Evolutionary conservation across 2,888 invertebrate species (phyloP).

Genomic region (Chorisops tibialis): DNA sequence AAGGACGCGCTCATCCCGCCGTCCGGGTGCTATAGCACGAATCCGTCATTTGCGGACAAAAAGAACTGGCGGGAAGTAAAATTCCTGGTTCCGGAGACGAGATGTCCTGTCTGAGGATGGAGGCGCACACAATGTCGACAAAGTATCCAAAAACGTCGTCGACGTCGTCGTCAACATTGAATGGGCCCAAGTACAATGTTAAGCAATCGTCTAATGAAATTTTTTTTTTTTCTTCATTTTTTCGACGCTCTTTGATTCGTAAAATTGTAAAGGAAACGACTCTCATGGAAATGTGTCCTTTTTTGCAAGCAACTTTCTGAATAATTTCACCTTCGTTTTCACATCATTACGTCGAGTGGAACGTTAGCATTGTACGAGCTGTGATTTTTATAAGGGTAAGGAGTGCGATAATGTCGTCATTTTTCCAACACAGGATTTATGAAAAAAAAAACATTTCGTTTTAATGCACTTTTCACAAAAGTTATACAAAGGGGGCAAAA

Average conservation of each 20-base stretch:
- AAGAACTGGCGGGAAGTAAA: too few relatives aligned
- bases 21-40: too few relatives aligned
- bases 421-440: background rate
- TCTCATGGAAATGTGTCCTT: conserved; percentile 16
- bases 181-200: too few relatives aligned
- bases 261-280: conserved; percentile 4
- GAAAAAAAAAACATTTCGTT: conserved; percentile 9
- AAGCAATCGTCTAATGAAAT: too few relatives aligned
- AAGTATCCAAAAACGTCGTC: background rate
- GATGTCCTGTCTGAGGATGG: background rate
- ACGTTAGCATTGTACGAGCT: conserved; percentile 3
- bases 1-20: too few relatives aligned
- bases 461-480: conserved; percentile 10
- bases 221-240: too few relatives aligned
- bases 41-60: too few relatives aligned
- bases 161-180: background rate
- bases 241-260: background rate
- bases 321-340: conserved; percentile 26
- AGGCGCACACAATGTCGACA: background rate
- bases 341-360: conserved; percentile 22
- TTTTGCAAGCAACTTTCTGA: conserved; percentile 19
- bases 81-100: too few relatives aligned
- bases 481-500: too few relatives aligned
- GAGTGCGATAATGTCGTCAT: background rate
- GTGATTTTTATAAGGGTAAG: background rate